phyloP scores from a whole-genome alignment of 2,113 vertebrate species.

The Sphaerodactylus townsendi region DNA sequence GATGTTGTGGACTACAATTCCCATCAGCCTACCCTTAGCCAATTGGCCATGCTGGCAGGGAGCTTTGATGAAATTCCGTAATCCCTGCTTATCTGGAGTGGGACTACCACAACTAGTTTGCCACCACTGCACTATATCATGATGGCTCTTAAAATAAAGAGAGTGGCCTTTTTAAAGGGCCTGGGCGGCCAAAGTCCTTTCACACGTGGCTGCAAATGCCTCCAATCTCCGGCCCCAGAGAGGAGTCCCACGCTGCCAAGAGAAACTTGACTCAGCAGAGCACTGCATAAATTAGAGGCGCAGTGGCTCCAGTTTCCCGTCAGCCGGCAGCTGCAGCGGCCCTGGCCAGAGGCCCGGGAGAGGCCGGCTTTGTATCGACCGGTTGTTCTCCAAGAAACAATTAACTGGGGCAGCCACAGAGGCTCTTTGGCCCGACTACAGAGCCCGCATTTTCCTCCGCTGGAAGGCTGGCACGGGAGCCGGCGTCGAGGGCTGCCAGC shows the following conservation, averaged over 20 bases:
- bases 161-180: rapidly evolving
- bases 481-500: neutral
- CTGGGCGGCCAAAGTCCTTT: neutral
- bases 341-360: rapidly evolving
- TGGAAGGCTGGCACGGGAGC: neutral
- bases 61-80: too few relatives aligned
- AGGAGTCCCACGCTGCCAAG: rapidly evolving
- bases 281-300: constrained; percentile 14
- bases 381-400: neutral
- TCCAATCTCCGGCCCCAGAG: rapidly evolving
- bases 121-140: too few relatives aligned
- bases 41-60: too few relatives aligned
- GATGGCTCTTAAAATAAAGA: too few relatives aligned
- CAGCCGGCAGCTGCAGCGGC: rapidly evolving
- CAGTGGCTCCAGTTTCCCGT: neutral
- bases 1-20: too few relatives aligned
- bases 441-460: neutral
- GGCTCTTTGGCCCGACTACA: rapidly evolving
- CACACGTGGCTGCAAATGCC: rapidly evolving
- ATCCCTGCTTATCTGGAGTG: too few relatives aligned
- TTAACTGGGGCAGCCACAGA: neutral
- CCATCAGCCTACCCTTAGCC: too few relatives aligned
- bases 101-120: too few relatives aligned
- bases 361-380: neutral
- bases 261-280: rapidly evolving